A percentile compares a stretch with the other conserved stretches of the same genome.
Conservation (phyloP, 2,797 vertebrate species). For the Cirrhinus molitorella region DNA sequence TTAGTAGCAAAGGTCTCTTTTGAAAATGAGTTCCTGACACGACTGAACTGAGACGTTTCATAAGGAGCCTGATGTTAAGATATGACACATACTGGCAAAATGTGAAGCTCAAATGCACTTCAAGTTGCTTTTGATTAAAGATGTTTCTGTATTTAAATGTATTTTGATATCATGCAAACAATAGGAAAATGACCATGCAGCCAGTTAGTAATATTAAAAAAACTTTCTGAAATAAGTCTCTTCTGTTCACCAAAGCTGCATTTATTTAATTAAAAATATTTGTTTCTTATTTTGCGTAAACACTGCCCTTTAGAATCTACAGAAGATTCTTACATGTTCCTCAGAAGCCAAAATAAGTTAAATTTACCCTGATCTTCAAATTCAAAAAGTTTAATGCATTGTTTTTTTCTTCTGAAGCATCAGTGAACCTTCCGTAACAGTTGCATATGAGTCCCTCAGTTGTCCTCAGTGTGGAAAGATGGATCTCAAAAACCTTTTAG, state of each 20-base stretch:
- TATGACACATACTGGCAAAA: not conserved
- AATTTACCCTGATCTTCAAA: no score
- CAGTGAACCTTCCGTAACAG: no score
- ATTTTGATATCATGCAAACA: not conserved
- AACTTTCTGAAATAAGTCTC: not conserved
- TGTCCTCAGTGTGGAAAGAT: no score
- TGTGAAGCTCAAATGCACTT: not conserved
- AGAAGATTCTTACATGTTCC: no score
- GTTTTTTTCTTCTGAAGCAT: no score
- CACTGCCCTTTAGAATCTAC: no score
- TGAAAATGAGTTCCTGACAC: not conserved
- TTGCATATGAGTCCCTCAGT: no score
- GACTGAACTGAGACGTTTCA: not conserved
- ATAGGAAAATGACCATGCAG: not conserved
- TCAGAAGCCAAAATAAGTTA: no score
- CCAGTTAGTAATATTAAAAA: not conserved
- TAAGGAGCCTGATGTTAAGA: not conserved
- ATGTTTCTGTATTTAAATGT: not conserved
- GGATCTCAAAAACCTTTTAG: no score
- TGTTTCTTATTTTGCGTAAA: no score
- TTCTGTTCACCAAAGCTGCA: not conserved
- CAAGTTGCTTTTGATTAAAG: not conserved
- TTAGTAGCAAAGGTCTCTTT: not conserved
- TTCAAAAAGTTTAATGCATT: no score
- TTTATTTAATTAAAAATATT: no score